Percentiles rank a stretch among this genome's conserved stretches.
Conservation (phyloP, 1,140 invertebrate genomes). For the Drosophila navojoa region DNA sequence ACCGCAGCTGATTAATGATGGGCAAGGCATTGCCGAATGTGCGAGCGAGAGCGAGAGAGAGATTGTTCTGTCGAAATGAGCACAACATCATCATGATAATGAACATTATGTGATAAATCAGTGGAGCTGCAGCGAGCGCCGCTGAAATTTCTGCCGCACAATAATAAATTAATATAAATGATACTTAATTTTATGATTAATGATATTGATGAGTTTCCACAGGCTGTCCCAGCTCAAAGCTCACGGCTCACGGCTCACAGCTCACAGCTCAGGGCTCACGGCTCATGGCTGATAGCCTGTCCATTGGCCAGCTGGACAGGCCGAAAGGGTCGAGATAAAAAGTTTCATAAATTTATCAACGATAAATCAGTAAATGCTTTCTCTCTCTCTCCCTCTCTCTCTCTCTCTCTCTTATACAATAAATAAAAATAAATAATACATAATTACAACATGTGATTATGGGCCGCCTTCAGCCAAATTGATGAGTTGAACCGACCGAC, state of each 20-base stretch:
- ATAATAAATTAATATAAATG: constrained; percentile 83
- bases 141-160: constrained; percentile 77
- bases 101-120: constrained; percentile 80
- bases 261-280: background rate
- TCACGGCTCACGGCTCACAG: background rate
- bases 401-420: no score
- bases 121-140: constrained; percentile 55
- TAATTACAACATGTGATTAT: constrained; percentile 79
- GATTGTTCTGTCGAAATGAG: constrained; percentile 72
- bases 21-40: constrained; percentile 38
- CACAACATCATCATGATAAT: constrained; percentile 80
- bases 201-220: constrained; percentile 79
- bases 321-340: constrained; percentile 54
- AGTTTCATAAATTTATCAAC: constrained; percentile 80
- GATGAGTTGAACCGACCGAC: constrained; percentile 33
- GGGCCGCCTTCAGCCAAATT: constrained; percentile 24
- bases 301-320: constrained; percentile 13
- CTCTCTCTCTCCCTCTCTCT: no score
- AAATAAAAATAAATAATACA: constrained; percentile 79
- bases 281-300: constrained; percentile 7
- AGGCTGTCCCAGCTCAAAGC: constrained; percentile 10
- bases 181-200: constrained; percentile 83
- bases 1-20: constrained; percentile 73
- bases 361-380: constrained; percentile 73
- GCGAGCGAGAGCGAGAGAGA: constrained; percentile 8